phyloP scores from a whole-genome alignment of 2,797 vertebrate genomes.

The Synanceia verrucosa region DNA sequence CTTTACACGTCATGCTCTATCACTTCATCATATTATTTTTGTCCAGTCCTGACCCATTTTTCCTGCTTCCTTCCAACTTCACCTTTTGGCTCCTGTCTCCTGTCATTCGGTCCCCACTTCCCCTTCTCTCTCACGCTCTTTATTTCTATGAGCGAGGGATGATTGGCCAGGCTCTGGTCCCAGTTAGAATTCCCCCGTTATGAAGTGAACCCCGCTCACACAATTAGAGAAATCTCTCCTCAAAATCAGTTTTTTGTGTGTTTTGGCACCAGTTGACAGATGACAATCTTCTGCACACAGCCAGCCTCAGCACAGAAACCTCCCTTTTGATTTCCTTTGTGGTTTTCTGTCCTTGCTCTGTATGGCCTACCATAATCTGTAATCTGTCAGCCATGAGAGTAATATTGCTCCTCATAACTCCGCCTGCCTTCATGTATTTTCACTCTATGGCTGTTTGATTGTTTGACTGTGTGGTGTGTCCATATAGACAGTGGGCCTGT shows the following conservation, averaged over 20 bases:
- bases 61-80: background rate
- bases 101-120: background rate
- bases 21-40: background rate
- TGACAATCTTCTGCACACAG: constrained; percentile 65
- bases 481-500: constrained; percentile 22
- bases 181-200: constrained; percentile 53
- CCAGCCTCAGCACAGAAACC: constrained; percentile 47
- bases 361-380: constrained; percentile 38
- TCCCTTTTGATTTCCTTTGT: constrained; percentile 66
- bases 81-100: constrained; percentile 8
- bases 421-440: constrained; percentile 24
- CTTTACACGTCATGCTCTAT: constrained; percentile 18
- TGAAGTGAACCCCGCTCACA: constrained; percentile 55
- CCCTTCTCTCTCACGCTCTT: constrained; percentile 4
- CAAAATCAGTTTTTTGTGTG: constrained; percentile 61
- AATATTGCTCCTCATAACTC: constrained; percentile 45
- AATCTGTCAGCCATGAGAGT: constrained; percentile 58
- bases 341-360: constrained; percentile 54
- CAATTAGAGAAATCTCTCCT: constrained; percentile 69
- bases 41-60: background rate
- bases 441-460: constrained; percentile 33
- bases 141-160: constrained; percentile 24
- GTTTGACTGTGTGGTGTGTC: too few relatives aligned
- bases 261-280: constrained; percentile 70
- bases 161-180: constrained; percentile 40